Conservation (phyloP, 1,140 invertebrate genomes). For the Panagrolaimus sp. region DNA sequence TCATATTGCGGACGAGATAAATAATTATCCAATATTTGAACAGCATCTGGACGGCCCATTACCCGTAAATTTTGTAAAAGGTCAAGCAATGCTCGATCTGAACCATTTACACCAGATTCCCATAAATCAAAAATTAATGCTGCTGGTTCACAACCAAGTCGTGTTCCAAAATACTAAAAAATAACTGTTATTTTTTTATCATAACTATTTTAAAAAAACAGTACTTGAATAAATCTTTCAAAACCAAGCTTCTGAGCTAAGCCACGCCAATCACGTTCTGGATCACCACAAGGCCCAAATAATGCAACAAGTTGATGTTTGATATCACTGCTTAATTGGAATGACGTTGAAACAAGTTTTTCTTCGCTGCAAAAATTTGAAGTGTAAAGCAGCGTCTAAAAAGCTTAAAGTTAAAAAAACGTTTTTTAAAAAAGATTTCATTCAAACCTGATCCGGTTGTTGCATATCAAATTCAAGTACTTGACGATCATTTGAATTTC, state of each 20-base stretch:
- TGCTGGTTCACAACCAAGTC: slow-evolving; percentile 46
- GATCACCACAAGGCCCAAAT: slow-evolving; percentile 31
- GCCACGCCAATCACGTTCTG: slow-evolving; percentile 40
- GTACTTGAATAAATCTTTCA: slow-evolving; percentile 50
- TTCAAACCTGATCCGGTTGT: slow-evolving; percentile 12
- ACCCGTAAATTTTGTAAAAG: slow-evolving; percentile 53
- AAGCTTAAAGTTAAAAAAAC: background rate
- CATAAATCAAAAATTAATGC: slow-evolving; percentile 49
- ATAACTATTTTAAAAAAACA: background rate
- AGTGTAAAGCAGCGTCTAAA: background rate
- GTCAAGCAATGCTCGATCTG: slow-evolving; percentile 47
- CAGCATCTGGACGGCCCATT: slow-evolving; percentile 50
- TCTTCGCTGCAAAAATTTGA: slow-evolving; percentile 24
- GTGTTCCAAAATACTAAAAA: slow-evolving; percentile 50
- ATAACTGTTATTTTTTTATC: background rate
- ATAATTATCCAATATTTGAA: slow-evolving; percentile 41
- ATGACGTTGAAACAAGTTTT: slow-evolving; percentile 34
- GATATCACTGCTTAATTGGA: slow-evolving; percentile 38
- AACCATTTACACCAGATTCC: slow-evolving; percentile 42
- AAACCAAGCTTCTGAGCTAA: slow-evolving; percentile 48
- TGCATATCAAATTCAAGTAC: slow-evolving; percentile 29
- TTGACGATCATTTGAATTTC: slow-evolving; percentile 43
- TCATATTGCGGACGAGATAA: slow-evolving; percentile 23
- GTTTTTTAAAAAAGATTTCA: background rate
- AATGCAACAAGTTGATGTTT: slow-evolving; percentile 33